Base-by-base conservation (phyloP, 1,140 invertebrate genomes). In the Psilanteris sp. region DNA sequence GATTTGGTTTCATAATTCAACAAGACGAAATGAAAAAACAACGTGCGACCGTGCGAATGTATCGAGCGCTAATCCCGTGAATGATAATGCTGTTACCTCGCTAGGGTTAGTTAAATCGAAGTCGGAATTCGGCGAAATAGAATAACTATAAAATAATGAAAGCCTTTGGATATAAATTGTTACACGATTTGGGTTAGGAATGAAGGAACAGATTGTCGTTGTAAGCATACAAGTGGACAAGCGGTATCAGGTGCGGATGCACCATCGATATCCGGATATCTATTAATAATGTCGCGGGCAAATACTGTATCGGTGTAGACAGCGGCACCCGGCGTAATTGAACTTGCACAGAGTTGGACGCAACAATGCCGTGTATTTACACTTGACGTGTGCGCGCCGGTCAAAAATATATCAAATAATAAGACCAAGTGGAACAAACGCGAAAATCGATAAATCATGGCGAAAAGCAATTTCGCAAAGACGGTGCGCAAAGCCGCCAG, bases 201-300 rank as follows among this genome's bases (percentile, higher is more conserved):
- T 14, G 24, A 44, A 44, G 10, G 29, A 15, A 16, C 20, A n/a
- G 13, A 8, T 8, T 27, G 18, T 29, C 13, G 29, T 57, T 48
- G 26, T 6, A 14, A 5, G 15, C 18, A 8, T 13, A 20, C 2
- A 26, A 32, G 48, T 18, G 29, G 52, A 68, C 64, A 59, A 57
- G 52, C 48, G n/a, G 54, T 48, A 75, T 62, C 62, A 74, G 55
- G 54, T 67, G 72, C 32, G 27, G 48, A 55, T 48, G 48, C 39
- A 46, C 39, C 55, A 61, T 59, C 37, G 62, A 68, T 75, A 67
- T 44, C 48, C 26, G 48, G 48, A 54, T 70, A 57, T 64, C 72
- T 64, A 72, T 72, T 62, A 72, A 64, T 72, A 72, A 72, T 48
- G 50, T 55, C 48, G 39, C 57, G 39, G 37, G 29, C 31, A 48